Conservation (phyloP, 2,797 vertebrate genomes). For the Parotocinclus haroldoi region DNA sequence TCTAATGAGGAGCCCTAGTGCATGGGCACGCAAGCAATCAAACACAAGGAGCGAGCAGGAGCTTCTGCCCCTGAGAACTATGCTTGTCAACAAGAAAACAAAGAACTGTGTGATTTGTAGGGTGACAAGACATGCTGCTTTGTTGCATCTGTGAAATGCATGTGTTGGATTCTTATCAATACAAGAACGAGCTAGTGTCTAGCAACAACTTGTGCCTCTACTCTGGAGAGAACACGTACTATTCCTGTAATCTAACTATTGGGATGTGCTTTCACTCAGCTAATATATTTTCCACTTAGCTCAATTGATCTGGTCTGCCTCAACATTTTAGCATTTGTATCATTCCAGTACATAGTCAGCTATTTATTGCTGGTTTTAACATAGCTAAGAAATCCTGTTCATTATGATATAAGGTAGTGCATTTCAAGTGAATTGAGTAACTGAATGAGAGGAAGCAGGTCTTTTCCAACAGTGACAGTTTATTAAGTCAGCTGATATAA, state of each 20-base stretch:
- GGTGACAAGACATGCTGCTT: conserved; percentile 17
- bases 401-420: too few relatives aligned
- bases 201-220: neutral
- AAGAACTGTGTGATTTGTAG: conserved; percentile 34
- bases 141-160: conserved; percentile 7
- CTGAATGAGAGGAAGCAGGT: too few relatives aligned
- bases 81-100: conserved; percentile 40
- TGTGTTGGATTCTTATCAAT: conserved; percentile 1
- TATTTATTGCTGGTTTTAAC: too few relatives aligned
- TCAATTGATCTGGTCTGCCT: conserved; percentile 35
- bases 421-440: too few relatives aligned
- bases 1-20: conserved; percentile 46
- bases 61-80: conserved; percentile 15
- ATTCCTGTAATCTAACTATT: conserved; percentile 18
- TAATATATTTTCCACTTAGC: conserved; percentile 30
- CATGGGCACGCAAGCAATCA: conserved; percentile 45
- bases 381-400: too few relatives aligned
- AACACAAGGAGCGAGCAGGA: conserved; percentile 3
- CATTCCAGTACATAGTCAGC: too few relatives aligned
- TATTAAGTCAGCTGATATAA: too few relatives aligned
- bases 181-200: neutral
- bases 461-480: too few relatives aligned
- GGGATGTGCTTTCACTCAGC: neutral
- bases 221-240: neutral
- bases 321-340: conserved; percentile 29